Evolutionary conservation across 2,888 invertebrate species (phyloP).

Genomic region (Liopterus haemorrhoidalis): DNA sequence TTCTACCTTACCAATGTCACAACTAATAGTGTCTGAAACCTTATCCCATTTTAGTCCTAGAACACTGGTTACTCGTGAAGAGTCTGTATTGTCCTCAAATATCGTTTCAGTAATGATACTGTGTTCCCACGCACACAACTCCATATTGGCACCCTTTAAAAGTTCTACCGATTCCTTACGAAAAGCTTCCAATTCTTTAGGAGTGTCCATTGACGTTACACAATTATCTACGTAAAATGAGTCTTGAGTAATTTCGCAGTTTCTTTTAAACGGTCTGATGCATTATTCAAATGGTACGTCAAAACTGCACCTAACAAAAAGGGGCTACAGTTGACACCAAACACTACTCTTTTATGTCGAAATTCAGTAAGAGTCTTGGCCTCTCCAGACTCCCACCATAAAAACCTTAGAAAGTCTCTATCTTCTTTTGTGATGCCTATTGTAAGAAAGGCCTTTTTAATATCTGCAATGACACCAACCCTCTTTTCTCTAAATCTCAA

Average conservation of each 20-base stretch:
- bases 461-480: background rate
- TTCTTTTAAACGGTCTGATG: too few relatives aligned
- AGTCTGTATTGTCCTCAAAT: too few relatives aligned
- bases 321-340: slow-evolving; percentile 2
- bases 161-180: background rate
- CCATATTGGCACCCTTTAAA: background rate
- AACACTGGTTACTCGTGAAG: background rate
- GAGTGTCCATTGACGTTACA: slow-evolving; percentile 2
- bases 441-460: background rate
- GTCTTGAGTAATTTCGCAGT: too few relatives aligned
- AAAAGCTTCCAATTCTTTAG: background rate
- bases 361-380: background rate
- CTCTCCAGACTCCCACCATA: background rate
- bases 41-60: background rate
- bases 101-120: too few relatives aligned
- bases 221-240: slow-evolving; percentile 3
- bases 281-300: background rate
- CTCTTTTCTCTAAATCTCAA: slow-evolving; percentile 5
- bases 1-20: too few relatives aligned
- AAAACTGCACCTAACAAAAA: background rate
- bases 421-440: background rate
- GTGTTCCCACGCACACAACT: background rate
- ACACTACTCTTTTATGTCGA: background rate
- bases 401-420: background rate
- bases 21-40: slow-evolving; percentile 7